Evolutionary conservation across 1,140 invertebrate genomes (phyloP).

Genomic region (Sinella curviseta): DNA sequence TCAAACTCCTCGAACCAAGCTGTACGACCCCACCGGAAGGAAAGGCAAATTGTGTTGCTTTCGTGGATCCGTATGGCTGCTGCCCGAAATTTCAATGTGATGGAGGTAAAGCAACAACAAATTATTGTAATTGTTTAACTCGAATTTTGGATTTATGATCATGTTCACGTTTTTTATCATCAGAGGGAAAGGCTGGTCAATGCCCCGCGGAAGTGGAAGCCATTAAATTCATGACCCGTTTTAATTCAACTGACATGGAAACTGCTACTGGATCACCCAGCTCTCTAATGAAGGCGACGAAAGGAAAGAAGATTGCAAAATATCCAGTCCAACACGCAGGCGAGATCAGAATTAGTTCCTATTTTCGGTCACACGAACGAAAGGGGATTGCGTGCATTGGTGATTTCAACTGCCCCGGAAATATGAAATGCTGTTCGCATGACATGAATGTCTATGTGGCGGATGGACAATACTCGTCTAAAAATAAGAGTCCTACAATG

Average conservation of each 20-base stretch:
- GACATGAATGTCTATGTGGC: constrained; percentile 20
- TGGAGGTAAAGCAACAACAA: too few relatives aligned
- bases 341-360: too few relatives aligned
- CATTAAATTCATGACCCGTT: background rate
- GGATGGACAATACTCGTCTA: background rate
- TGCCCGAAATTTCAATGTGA: constrained; percentile 46
- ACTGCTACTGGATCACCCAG: background rate
- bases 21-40: constrained; percentile 36
- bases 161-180: background rate
- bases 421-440: constrained; percentile 41
- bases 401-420: constrained; percentile 39
- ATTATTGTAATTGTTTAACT: too few relatives aligned
- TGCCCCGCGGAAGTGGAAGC: constrained; percentile 34
- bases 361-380: too few relatives aligned
- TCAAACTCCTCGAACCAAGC: constrained; percentile 37
- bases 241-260: background rate
- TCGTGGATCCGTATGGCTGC: constrained; percentile 41
- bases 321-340: too few relatives aligned
- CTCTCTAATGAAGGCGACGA: too few relatives aligned
- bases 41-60: constrained; percentile 43
- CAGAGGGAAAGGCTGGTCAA: constrained; percentile 43
- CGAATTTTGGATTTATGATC: too few relatives aligned
- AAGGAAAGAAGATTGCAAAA: too few relatives aligned
- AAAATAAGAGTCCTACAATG: constrained; percentile 27
- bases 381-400: constrained; percentile 24